phyloP scores from a whole-genome alignment of 2,888 invertebrate species.

The Dendrolimus houi region DNA sequence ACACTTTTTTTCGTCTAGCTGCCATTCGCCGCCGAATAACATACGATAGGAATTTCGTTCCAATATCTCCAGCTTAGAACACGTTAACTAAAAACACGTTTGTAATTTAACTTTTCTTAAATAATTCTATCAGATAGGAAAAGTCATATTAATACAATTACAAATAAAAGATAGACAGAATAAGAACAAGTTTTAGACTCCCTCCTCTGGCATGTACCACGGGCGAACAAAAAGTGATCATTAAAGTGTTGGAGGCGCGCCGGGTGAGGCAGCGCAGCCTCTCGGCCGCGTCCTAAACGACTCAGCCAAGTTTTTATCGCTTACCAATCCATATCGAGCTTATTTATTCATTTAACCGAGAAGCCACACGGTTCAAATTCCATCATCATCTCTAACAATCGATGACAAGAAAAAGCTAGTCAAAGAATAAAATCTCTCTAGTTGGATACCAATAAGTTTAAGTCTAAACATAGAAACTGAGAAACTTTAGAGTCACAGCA shows the following conservation, averaged over 20 bases:
- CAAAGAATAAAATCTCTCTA: constrained; percentile 16
- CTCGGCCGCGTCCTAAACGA: constrained; percentile 59
- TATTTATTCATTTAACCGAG: constrained; percentile 57
- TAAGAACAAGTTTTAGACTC: too few species aligned
- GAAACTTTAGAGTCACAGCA: too few species aligned
- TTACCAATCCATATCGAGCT: constrained; percentile 60
- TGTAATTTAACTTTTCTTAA: too few species aligned
- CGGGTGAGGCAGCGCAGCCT: constrained; percentile 52
- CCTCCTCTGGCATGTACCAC: constrained; percentile 31
- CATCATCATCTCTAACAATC: constrained; percentile 17
- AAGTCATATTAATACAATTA: too few species aligned
- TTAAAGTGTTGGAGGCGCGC: constrained; percentile 68
- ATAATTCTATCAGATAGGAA: too few species aligned
- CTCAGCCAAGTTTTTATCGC: constrained; percentile 65
- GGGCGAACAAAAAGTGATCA: constrained; percentile 66
- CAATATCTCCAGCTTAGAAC: too few species aligned
- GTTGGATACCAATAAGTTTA: constrained; percentile 11
- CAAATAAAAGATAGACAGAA: too few species aligned
- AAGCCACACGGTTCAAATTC: constrained; percentile 34
- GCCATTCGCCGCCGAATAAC: too few species aligned
- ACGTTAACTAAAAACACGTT: too few species aligned
- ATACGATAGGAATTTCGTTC: too few species aligned
- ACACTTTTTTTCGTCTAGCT: too few species aligned
- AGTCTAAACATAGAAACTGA: too few species aligned
- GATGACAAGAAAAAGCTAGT: constrained; percentile 4